A percentile compares a stretch with the other conserved stretches of the same genome.
Conservation (phyloP, 2,113 vertebrate species). For the Romanogobio albipinnatus region DNA sequence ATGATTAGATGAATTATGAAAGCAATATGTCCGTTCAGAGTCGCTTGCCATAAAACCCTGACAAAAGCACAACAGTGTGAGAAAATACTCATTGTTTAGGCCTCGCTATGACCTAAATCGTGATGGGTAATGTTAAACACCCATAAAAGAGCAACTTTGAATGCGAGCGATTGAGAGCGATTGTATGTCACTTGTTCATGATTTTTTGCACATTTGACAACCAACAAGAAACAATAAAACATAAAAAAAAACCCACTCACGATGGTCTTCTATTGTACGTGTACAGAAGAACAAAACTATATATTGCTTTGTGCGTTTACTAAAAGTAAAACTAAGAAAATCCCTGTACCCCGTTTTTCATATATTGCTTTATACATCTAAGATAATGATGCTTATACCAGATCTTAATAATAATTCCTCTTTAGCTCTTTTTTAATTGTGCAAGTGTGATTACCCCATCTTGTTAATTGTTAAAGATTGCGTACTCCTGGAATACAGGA, state of each 20-base stretch:
- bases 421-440: not conserved
- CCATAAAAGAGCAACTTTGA: no score
- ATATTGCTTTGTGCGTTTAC: not conserved
- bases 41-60: conserved; percentile 8
- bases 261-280: not conserved
- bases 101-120: not conserved
- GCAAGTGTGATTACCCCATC: not conserved
- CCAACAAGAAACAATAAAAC: not conserved
- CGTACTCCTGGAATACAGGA: not conserved
- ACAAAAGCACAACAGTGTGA: not conserved
- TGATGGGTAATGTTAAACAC: not conserved
- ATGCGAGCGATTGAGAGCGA: no score
- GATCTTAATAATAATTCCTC: not conserved
- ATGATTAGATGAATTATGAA: not conserved
- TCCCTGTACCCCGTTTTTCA: not conserved
- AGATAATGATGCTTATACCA: not conserved
- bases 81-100: not conserved
- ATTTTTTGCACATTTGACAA: not conserved
- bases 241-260: not conserved
- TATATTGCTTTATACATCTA: not conserved
- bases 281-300: not conserved
- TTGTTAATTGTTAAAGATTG: not conserved
- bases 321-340: not conserved
- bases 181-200: no score
- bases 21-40: conserved; percentile 8